phyloP scores from a whole-genome alignment of 2,888 invertebrate species.

The Vesta saturnalis region DNA sequence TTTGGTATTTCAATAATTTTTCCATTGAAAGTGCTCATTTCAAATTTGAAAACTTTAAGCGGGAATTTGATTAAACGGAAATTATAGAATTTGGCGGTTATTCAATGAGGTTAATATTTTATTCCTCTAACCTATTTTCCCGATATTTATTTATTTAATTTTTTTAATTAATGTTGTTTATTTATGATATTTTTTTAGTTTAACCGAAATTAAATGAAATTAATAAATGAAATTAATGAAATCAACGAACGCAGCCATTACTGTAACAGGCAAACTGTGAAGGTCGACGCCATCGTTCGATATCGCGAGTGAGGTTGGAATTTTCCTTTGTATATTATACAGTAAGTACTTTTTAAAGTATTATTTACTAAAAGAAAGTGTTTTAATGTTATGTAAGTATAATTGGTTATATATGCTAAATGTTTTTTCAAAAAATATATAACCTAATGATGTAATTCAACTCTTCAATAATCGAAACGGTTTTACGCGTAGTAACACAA shows the following conservation, averaged over 20 bases:
- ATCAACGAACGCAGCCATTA: constrained; percentile 46
- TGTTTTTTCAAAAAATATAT: constrained; percentile 16
- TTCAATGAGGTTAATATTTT: constrained; percentile 56
- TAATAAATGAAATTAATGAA: neutral
- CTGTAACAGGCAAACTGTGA: constrained; percentile 40
- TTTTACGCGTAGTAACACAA: constrained; percentile 50
- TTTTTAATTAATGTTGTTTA: neutral
- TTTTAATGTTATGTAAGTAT: neutral
- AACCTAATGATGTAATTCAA: constrained; percentile 56
- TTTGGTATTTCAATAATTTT: constrained; percentile 69
- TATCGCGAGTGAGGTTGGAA: constrained; percentile 59
- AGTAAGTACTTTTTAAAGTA: constrained; percentile 51
- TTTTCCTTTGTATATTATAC: constrained; percentile 52
- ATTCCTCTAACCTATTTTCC: constrained; percentile 59
- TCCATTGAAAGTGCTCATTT: constrained; percentile 71
- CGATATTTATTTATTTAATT: constrained; percentile 30
- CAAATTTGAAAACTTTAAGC: constrained; percentile 23
- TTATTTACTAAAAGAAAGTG: constrained; percentile 17
- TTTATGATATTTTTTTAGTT: neutral
- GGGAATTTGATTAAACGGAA: constrained; percentile 1
- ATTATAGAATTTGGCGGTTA: constrained; percentile 26
- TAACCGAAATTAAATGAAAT: neutral
- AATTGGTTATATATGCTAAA: neutral
- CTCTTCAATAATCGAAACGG: constrained; percentile 54
- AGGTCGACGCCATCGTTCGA: constrained; percentile 60